These are phyloP conservation scores for Schizopygopsis malacanthus DNA, from an alignment of 2,797 vertebrate genomes.

Conservation along the genomic window DNA sequence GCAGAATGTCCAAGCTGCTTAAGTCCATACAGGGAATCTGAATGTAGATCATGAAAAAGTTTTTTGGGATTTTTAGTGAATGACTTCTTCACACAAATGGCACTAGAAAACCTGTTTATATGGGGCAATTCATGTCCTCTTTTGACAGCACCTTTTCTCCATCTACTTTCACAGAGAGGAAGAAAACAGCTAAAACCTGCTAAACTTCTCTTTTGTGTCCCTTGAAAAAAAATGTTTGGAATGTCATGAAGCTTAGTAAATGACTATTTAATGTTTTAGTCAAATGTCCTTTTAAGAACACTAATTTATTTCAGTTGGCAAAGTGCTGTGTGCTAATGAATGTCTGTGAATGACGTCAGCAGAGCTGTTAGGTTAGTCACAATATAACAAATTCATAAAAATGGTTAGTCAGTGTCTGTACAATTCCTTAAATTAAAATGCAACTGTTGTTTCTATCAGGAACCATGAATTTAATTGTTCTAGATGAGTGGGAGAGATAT, in stretches of 20 bases:
- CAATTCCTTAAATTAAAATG: neutral
- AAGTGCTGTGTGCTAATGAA: neutral
- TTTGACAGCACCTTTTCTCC: neutral
- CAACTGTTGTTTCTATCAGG: slow-evolving; percentile 1
- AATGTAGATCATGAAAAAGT: neutral
- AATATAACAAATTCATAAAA: neutral
- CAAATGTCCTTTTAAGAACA: slow-evolving; percentile 22
- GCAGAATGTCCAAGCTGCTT: neutral
- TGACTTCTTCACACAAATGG: neutral
- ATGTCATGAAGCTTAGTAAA: neutral
- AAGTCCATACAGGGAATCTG: neutral
- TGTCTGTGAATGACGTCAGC: neutral
- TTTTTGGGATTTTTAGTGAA: neutral
- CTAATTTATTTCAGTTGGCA: neutral
- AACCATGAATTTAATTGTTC: neutral
- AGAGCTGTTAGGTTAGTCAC: neutral
- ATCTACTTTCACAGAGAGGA: neutral
- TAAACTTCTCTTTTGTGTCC: neutral
- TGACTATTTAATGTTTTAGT: neutral
- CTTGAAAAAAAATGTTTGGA: neutral
- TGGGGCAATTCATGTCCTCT: neutral
- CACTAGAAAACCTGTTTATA: neutral
- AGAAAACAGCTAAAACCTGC: slow-evolving; percentile 1
- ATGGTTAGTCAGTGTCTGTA: neutral
- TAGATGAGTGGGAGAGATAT: neutral